Conservation (phyloP, 2,888 invertebrate species). For the Scaptomyza cyrtandrae region DNA sequence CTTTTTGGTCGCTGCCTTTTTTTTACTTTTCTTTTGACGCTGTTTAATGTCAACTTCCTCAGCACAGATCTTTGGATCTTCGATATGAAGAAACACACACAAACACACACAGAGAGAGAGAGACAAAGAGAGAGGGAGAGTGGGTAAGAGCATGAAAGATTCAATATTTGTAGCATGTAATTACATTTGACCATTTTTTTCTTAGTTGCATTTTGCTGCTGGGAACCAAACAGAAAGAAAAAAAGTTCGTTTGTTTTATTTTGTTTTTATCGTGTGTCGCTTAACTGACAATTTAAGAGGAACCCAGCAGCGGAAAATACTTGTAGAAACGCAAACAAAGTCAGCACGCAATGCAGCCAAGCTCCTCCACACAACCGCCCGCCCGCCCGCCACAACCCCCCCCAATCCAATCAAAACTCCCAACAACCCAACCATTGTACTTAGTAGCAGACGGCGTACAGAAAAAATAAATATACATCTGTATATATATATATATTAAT, state of each 20-base stretch:
- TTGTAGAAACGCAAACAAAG: constrained; percentile 39
- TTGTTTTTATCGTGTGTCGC: constrained; percentile 53
- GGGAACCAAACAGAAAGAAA: constrained; percentile 23
- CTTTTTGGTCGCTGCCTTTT: constrained; percentile 20
- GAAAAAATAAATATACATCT: not conserved
- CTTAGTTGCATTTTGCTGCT: constrained; percentile 30
- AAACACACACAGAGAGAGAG: not conserved
- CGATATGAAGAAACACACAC: constrained; percentile 9
- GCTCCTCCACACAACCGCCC: constrained; percentile 3
- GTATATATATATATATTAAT: too few relatives aligned
- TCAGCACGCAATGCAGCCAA: constrained; percentile 57
- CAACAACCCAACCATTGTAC: not conserved
- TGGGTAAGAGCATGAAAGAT: constrained; percentile 11
- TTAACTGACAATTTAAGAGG: constrained; percentile 62
- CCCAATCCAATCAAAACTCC: too few relatives aligned
- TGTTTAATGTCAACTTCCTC: constrained; percentile 63
- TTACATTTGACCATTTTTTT: constrained; percentile 49
- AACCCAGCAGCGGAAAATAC: constrained; percentile 36
- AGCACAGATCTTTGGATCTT: constrained; percentile 35
- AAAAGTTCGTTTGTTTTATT: constrained; percentile 41
- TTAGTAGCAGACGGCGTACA: not conserved
- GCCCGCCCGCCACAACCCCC: not conserved
- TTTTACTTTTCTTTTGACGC: constrained; percentile 21
- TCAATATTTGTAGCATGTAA: constrained; percentile 55
- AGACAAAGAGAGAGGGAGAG: not conserved